These are phyloP conservation scores for Brachylomia viminalis DNA, from an alignment of 2,888 invertebrate species.

Conservation along the genomic window DNA sequence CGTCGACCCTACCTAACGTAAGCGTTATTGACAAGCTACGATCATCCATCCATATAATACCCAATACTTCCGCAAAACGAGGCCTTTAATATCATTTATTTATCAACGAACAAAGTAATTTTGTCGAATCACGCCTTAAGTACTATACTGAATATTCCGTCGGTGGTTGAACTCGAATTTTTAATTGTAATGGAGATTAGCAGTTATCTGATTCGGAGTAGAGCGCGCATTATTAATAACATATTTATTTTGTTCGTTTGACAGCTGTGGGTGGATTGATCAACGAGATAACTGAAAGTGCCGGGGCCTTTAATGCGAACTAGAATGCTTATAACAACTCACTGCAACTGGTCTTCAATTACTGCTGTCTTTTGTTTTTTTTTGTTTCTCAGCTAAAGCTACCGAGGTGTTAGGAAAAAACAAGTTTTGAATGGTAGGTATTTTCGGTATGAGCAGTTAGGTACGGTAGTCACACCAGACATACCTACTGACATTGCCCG, in stretches of 20 bases:
- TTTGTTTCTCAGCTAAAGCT: conserved; percentile 62
- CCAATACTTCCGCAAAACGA: conserved; percentile 71
- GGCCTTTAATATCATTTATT: conserved; percentile 68
- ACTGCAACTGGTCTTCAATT: conserved; percentile 82
- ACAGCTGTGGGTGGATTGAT: conserved; percentile 89
- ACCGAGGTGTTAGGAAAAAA: conserved; percentile 65
- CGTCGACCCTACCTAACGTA: conserved; percentile 42
- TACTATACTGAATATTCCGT: conserved; percentile 71
- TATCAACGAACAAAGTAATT: conserved; percentile 65
- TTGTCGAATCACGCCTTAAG: conserved; percentile 73
- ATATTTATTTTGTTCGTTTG: conserved; percentile 89
- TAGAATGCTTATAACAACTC: conserved; percentile 74
- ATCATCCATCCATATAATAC: conserved; percentile 70
- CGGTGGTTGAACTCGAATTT: conserved; percentile 83
- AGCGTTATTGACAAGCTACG: conserved; percentile 70
- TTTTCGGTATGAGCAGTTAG: conserved; percentile 24
- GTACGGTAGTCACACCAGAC: conserved; percentile 23
- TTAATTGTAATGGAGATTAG: conserved; percentile 90
- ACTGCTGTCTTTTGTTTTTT: conserved; percentile 73
- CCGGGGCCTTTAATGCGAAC: conserved; percentile 77
- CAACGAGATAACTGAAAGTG: conserved; percentile 79
- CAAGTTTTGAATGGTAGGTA: conserved; percentile 47
- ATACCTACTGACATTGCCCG: conserved; percentile 8
- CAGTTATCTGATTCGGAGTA: conserved; percentile 86
- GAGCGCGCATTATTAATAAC: conserved; percentile 88